These are phyloP conservation scores for Hemibagrus wyckioides DNA, from an alignment of 2,113 vertebrate species.

Conservation along the genomic window DNA sequence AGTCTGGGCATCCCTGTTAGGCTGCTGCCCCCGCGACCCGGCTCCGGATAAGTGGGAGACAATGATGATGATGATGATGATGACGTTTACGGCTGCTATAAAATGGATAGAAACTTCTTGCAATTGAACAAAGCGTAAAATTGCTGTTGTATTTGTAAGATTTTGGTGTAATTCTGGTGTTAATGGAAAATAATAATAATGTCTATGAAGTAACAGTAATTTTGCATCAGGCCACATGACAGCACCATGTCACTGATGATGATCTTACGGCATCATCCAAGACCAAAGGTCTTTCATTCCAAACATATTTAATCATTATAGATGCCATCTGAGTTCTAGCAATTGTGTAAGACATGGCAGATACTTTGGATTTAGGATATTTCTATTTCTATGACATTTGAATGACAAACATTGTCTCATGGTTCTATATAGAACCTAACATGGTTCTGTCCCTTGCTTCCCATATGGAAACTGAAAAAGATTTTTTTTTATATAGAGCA, in stretches of 20 bases:
- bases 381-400: background rate
- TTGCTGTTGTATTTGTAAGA: background rate
- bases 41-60: too few relatives aligned
- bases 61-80: too few relatives aligned
- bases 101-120: background rate
- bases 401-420: background rate
- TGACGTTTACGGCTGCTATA: background rate
- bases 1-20: too few relatives aligned
- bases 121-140: background rate
- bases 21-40: too few relatives aligned
- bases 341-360: background rate
- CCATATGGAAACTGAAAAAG: too few relatives aligned
- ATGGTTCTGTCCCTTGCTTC: too few relatives aligned
- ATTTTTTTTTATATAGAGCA: too few relatives aligned
- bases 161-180: background rate
- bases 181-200: background rate
- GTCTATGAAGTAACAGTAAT: background rate
- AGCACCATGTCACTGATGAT: background rate
- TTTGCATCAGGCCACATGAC: background rate
- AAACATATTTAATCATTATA: background rate
- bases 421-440: too few relatives aligned
- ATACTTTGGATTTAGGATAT: background rate
- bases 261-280: background rate
- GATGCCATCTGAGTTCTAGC: background rate
- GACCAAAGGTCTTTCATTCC: background rate